Percentiles rank a stretch among this genome's conserved stretches.
Conservation (phyloP, 2,113 vertebrate species). For the Jacana jacana region DNA sequence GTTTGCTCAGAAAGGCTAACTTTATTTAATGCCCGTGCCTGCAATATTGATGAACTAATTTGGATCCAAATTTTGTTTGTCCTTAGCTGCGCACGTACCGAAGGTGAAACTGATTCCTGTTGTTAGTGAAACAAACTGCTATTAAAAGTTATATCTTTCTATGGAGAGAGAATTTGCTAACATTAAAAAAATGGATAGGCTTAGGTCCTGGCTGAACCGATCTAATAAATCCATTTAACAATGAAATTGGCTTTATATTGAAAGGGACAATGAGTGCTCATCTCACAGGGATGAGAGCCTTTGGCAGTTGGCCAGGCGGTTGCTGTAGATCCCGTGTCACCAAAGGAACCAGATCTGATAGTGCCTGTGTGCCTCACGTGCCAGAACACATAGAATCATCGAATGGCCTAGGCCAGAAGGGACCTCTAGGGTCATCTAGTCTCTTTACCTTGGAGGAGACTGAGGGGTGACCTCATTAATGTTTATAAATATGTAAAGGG, state of each 20-base stretch:
- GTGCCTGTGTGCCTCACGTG: too few species aligned
- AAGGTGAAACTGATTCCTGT: not conserved
- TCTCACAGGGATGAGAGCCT: not conserved
- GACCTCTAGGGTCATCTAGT: too few species aligned
- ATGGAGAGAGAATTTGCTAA: not conserved
- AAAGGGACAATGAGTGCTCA: fast-evolving
- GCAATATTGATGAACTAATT: not conserved
- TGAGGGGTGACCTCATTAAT: too few species aligned
- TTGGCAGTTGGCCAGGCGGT: not conserved
- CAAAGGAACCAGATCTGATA: too few species aligned
- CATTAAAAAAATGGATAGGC: not conserved
- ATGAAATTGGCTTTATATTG: not conserved
- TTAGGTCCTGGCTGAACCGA: not conserved
- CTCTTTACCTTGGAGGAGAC: too few species aligned
- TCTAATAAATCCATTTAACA: not conserved
- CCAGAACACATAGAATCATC: too few species aligned
- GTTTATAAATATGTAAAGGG: too few species aligned
- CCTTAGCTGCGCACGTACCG: not conserved
- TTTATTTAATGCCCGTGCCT: not conserved
- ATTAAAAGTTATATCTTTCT: not conserved
- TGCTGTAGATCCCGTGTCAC: not conserved
- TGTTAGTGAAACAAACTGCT: not conserved
- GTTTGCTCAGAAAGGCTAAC: not conserved
- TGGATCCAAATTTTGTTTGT: not conserved
- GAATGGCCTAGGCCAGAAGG: too few species aligned